Percentiles rank a stretch among this genome's conserved stretches.
Conservation (phyloP, 1,140 invertebrate species). For the Drosophila pandora region DNA sequence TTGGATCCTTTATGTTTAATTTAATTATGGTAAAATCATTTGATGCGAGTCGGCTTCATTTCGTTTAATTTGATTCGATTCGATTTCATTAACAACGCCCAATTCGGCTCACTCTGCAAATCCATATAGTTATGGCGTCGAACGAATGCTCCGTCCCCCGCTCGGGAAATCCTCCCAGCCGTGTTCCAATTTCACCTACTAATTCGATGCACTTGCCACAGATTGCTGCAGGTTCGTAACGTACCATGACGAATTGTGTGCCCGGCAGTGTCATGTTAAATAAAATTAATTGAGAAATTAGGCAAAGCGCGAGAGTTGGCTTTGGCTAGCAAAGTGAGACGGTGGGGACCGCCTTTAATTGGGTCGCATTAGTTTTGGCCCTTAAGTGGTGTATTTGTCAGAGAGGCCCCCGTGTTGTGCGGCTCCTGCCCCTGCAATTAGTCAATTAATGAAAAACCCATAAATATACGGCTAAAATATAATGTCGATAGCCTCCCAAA, state of each 20-base stretch:
- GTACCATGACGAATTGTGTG: slow-evolving; percentile 65
- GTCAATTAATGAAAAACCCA: slow-evolving; percentile 77
- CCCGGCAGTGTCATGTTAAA: slow-evolving; percentile 60
- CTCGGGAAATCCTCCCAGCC: slow-evolving; percentile 25
- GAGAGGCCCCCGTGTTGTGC: slow-evolving; percentile 17
- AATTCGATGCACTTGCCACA: slow-evolving; percentile 66
- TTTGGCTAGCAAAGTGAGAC: background rate
- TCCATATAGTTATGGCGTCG: slow-evolving; percentile 72
- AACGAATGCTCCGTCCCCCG: slow-evolving; percentile 46
- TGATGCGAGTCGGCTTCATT: slow-evolving; percentile 51
- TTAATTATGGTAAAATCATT: slow-evolving; percentile 74
- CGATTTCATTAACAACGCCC: slow-evolving; percentile 53
- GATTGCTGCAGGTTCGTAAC: slow-evolving; percentile 15
- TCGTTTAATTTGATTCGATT: slow-evolving; percentile 63
- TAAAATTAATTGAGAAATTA: slow-evolving; percentile 81
- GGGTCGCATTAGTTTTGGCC: slow-evolving; percentile 62
- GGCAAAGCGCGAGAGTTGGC: slow-evolving; percentile 33
- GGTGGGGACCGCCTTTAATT: slow-evolving; percentile 52
- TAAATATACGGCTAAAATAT: slow-evolving; percentile 69
- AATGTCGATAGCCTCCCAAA: slow-evolving; percentile 46
- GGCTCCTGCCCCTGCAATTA: slow-evolving; percentile 56
- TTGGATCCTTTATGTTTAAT: slow-evolving; percentile 66
- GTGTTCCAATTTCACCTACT: slow-evolving; percentile 45
- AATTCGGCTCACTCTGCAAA: slow-evolving; percentile 43
- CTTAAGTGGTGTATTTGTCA: slow-evolving; percentile 64